Base-by-base conservation (phyloP, 2,888 invertebrate species). In the Acleris holmiana region DNA sequence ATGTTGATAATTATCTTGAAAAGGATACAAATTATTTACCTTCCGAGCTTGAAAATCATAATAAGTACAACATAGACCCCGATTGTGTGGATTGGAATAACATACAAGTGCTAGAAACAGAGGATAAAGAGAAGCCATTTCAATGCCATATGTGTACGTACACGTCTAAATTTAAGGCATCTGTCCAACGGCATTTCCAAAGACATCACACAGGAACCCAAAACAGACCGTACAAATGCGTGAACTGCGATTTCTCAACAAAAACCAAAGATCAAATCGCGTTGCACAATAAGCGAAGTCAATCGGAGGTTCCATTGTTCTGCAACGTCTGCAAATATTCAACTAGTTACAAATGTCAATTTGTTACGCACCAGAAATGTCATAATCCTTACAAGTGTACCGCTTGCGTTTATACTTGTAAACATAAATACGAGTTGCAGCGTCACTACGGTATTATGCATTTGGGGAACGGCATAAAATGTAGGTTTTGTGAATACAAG, bases 211-310 rank as follows among this genome's bases (percentile, higher is more conserved):
- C 87, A 0, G 83, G 82, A 0, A 70, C 65, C 0, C 69, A 82
- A 0, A 80, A 79, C 18, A 68, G 82, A 3, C 89, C 89, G 0
- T 90, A 83, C 62, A 84, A 84, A 61, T 90, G 89, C 51, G 59
- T 77, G 0, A 85, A 87, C 49, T 90, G 89, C 54, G 85, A 85
- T 25, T 89, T 88, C 46, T 79, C 84, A 0, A 87, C 89, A 0
- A 89, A 89, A 75, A 89, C 89, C 0, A 86, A 86, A 69, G 89
- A 90, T 15, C 85, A 88, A 47, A 86, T 89, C 6, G 71, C 83
- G 0, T 67, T 89, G 13, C 89, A 89, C 51, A 86, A 82, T n/a
- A 88, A 86, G 66, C 62, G 88, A 0, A 88, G 87, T 51, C 71
- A 76, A 10, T 79, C 83, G 0, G 76, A 78, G 0, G 48, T 62